Evolutionary conservation across 1,140 invertebrate genomes (phyloP), one percentile per base, ranked within the genome.

Genomic region (Ericerus pela): DNA sequence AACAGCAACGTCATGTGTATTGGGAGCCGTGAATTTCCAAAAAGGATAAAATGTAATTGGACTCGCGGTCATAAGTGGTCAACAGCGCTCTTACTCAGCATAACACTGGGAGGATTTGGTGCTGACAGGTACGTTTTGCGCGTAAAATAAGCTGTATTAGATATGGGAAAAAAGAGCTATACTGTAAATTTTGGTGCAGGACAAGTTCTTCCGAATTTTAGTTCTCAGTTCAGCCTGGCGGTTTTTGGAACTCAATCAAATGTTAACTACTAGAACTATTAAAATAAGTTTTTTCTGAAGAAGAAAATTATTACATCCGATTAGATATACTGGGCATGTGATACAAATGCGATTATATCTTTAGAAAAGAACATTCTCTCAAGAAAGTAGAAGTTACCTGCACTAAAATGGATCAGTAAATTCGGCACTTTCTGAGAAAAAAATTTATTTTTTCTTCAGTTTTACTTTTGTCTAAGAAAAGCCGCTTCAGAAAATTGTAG

Each of bases 71-170:
- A 96, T 67, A 79, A 86, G 54, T 99, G 96, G 95, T 85, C 84
- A 11, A 96, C 90, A n/a, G 88, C 94, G 8, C 72, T 99, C 12
- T 74, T 91, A 30, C 76, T 97, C 2, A 94, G 90, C 60, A 77
- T 99, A 53, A 95, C 92, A 1, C 70, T 98, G 6, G 96, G 96
- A 38, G 95, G 96, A 18, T 98, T 99, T 75, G 96, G 96, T 31
- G 91, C 92, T 29, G 96, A 99, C 68, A 77, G 94, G 68, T 78
- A 67, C 62, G n/a, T n/a, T n/a, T n/a, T n/a, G n/a, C n/a, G n/a
- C n/a, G n/a, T n/a, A n/a, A n/a, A n/a, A n/a, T n/a, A n/a, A n/a
- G n/a, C n/a, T n/a, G n/a, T n/a, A n/a, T n/a, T n/a, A n/a, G n/a
- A n/a, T n/a, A n/a, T n/a, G n/a, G n/a, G n/a, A n/a, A n/a, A n/a